Evolutionary conservation across 2,888 invertebrate genomes (phyloP), one percentile per base, ranked within the genome.

Genomic region (Xestoiulus laeticollis): DNA sequence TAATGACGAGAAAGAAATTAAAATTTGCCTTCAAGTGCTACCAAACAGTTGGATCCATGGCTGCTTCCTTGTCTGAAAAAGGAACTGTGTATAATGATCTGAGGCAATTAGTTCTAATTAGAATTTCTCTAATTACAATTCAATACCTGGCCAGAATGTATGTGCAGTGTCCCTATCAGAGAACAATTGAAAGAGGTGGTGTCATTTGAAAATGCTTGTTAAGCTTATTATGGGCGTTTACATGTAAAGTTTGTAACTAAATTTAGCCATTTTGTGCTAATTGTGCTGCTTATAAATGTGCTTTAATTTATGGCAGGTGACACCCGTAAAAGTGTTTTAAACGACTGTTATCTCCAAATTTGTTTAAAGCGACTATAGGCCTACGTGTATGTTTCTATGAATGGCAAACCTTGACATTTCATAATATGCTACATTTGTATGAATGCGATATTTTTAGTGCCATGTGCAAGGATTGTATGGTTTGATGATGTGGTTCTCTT

Each of bases 31-130:
- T 10, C 22, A 22, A 68, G 2, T 19, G 68, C 16, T n/a, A n/a
- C n/a, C n/a, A 68, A 68, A 16, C 68, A 68, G 1, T 26, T 26
- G n/a, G 68, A 68, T 22, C 6, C 22, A 26, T 26, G 68, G 1
- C 26, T 68, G 10, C 22, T 26, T 68, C 68, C 2, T 68, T 26
- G n/a, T n/a, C 8, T 8, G 68, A 68, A 68, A 68, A 22, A 4
- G 68, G 68, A 68, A 68, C 68, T 8, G 68, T 26, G n/a, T n/a
- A 10, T 68, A 68, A 68, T 68, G 68, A 26, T 68, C 22, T 4
- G 26, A 26, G 22, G 68, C 68, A 68, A 68, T 68, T 68, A 68
- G 22, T 68, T 68, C 16, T 68, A 68, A 68, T 68, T 68, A 68
- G 68, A 1, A 68, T 26, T 26, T 68, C 22, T 68, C 26, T 26